Percentiles rank a stretch among this genome's conserved stretches.
These are phyloP conservation scores for Gonatopus flavifemur DNA, from an alignment of 1,140 invertebrate genomes.

Conservation along the genomic window DNA sequence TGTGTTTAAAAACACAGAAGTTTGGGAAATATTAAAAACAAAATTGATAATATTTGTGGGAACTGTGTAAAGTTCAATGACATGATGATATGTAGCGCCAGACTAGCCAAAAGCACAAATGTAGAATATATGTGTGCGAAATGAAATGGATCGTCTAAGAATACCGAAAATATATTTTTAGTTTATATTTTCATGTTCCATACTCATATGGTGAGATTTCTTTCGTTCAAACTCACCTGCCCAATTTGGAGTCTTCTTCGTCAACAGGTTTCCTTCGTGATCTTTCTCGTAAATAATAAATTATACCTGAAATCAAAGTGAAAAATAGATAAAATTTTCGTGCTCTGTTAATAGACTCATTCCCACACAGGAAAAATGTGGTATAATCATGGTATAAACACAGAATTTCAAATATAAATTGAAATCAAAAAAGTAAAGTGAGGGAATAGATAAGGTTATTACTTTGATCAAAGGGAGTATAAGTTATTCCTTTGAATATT, in stretches of 20 bases:
- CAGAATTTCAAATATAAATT: no score
- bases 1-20: no score
- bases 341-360: no score
- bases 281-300: constrained; percentile 71
- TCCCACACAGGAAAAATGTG: no score
- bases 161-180: constrained; percentile 12
- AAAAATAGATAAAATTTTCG: no score
- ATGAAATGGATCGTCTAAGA: constrained; percentile 17
- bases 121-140: constrained; percentile 27
- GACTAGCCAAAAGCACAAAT: constrained; percentile 57
- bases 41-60: no score
- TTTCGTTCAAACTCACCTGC: constrained; percentile 65
- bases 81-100: constrained; percentile 48
- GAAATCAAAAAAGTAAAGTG: no score
- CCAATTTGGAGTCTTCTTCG: constrained; percentile 78
- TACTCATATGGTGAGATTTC: background rate
- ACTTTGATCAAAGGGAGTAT: no score
- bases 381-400: no score
- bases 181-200: background rate
- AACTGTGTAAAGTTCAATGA: constrained; percentile 43
- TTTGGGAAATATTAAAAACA: no score
- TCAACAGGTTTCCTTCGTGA: constrained; percentile 67
- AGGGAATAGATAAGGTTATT: no score
- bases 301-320: constrained; percentile 65
- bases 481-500: no score